phyloP scores from a whole-genome alignment of 2,113 vertebrate genomes.

The Tringa solitaria region DNA sequence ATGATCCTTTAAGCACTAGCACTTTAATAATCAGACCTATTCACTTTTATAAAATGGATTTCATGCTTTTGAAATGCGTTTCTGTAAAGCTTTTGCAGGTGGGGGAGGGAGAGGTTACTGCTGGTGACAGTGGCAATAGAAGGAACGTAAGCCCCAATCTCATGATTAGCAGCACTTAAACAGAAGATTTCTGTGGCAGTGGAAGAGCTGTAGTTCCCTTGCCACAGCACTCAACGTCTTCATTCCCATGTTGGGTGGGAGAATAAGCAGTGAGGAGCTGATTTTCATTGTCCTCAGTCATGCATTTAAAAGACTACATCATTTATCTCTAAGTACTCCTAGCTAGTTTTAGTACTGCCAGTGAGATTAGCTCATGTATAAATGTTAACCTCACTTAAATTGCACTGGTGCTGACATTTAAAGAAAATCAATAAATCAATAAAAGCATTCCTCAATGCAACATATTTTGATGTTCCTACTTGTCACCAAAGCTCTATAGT shows the following conservation, averaged over 20 bases:
- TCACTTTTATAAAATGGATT: slow-evolving; percentile 13
- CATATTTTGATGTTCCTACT: neutral
- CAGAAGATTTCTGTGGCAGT: neutral
- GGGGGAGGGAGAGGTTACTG: neutral
- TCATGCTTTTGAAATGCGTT: slow-evolving; percentile 20
- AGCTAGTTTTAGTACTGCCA: neutral
- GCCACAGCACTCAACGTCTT: neutral
- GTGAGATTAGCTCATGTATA: neutral
- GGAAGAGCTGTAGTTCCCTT: neutral
- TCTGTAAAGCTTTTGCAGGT: neutral
- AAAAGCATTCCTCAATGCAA: neutral
- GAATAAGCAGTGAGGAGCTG: neutral
- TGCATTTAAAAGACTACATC: neutral
- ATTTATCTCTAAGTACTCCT: neutral
- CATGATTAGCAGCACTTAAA: neutral
- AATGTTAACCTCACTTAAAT: neutral
- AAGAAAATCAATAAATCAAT: neutral
- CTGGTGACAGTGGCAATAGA: neutral
- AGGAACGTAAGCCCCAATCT: neutral
- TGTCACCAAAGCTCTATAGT: neutral
- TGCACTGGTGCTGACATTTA: neutral
- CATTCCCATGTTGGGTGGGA: neutral
- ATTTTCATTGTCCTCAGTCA: neutral
- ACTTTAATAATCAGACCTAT: slow-evolving; percentile 17
- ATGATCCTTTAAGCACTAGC: slow-evolving; percentile 24